Conservation (phyloP, 2,888 invertebrate genomes). For the Drosophila stalkeri region DNA sequence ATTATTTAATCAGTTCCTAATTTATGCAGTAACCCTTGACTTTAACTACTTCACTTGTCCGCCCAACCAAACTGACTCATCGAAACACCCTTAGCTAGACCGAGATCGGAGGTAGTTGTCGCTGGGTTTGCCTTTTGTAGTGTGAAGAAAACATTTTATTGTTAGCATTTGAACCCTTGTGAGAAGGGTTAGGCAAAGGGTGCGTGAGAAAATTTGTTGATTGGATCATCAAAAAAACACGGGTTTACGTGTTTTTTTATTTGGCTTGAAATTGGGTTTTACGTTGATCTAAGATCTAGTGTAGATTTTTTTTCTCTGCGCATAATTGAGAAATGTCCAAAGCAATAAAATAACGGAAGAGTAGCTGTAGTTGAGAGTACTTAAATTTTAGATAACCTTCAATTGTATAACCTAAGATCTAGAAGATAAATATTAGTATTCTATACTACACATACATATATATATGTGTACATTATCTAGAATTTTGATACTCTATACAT, state of each 20-base stretch:
- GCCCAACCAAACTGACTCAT: not conserved
- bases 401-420: too few species aligned
- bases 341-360: not conserved
- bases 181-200: slow-evolving; percentile 2
- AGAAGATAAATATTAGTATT: too few species aligned
- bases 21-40: slow-evolving; percentile 27
- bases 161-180: slow-evolving; percentile 26
- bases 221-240: slow-evolving; percentile 15
- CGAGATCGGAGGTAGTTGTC: not conserved
- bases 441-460: too few species aligned
- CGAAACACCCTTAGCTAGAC: slow-evolving; percentile 29
- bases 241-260: slow-evolving; percentile 18
- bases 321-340: slow-evolving; percentile 11
- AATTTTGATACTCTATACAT: not conserved
- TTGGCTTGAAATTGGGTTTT: slow-evolving; percentile 8
- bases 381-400: not conserved
- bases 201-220: slow-evolving; percentile 31
- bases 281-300: slow-evolving; percentile 16
- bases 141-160: slow-evolving; percentile 14
- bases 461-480: too few species aligned
- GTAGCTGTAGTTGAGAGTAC: not conserved
- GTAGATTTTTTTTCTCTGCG: not conserved
- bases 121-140: slow-evolving; percentile 16
- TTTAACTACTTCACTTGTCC: slow-evolving; percentile 27
- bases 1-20: slow-evolving; percentile 12